These are phyloP conservation scores for Cryptocephalus primarius DNA, from an alignment of 2,888 invertebrate species.

Conservation along the genomic window DNA sequence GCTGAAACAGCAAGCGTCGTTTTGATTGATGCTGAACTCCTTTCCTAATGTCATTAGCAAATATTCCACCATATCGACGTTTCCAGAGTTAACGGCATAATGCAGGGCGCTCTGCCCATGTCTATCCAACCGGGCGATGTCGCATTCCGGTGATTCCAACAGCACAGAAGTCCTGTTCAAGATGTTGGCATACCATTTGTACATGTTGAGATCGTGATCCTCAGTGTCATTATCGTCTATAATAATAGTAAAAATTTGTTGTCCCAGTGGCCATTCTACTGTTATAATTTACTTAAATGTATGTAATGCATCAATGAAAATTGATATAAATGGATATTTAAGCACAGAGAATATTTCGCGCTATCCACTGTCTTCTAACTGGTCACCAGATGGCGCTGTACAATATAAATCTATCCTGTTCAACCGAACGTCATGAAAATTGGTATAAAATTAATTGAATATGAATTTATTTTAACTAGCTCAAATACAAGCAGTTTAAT, in stretches of 20 bases:
- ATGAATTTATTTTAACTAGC: no score
- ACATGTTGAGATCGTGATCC: constrained; percentile 30
- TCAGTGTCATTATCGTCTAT: constrained; percentile 16
- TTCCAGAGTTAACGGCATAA: constrained; percentile 61
- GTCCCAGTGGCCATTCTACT: no score
- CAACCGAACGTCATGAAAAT: no score
- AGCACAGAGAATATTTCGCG: no score
- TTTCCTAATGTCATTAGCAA: constrained; percentile 37
- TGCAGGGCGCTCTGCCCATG: constrained; percentile 59
- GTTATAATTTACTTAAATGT: no score
- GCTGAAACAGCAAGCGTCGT: constrained; percentile 53
- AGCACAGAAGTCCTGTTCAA: constrained; percentile 49
- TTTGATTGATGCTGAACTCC: constrained; percentile 48
- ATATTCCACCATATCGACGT: constrained; percentile 48
- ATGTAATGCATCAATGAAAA: no score
- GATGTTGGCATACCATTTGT: constrained; percentile 64
- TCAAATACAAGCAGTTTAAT: no score
- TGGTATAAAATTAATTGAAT: no score
- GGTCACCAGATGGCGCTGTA: no score
- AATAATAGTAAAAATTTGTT: neutral
- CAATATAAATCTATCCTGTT: no score
- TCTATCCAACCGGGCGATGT: constrained; percentile 50
- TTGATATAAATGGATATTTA: no score
- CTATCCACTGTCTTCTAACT: no score
- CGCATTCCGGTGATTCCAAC: constrained; percentile 34